phyloP scores from a whole-genome alignment of 2,888 invertebrate species.

The Agriotes lineatus region DNA sequence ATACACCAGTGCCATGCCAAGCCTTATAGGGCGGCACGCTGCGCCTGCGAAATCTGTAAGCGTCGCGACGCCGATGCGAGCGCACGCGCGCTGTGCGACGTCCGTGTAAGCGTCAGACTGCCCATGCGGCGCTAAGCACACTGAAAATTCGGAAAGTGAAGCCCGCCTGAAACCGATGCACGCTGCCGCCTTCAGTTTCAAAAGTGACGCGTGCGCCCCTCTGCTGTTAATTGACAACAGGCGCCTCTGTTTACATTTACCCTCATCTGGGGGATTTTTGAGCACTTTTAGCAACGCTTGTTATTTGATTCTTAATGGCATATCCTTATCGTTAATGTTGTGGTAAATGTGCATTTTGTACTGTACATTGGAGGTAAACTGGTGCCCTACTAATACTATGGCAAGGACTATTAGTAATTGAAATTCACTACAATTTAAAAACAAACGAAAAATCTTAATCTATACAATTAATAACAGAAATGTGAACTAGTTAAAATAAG shows the following conservation, averaged over 20 bases:
- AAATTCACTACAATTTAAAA: too few species aligned
- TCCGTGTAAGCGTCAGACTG: slow-evolving; percentile 35
- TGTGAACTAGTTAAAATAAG: too few species aligned
- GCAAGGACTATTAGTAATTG: too few species aligned
- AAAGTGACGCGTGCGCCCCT: slow-evolving; percentile 27
- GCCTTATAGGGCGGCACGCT: slow-evolving; percentile 66
- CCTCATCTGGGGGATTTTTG: too few species aligned
- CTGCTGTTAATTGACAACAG: slow-evolving; percentile 51
- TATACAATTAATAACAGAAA: too few species aligned
- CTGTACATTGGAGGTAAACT: too few species aligned
- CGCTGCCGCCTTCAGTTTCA: slow-evolving; percentile 25
- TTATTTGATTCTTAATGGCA: too few species aligned
- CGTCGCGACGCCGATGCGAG: slow-evolving; percentile 48
- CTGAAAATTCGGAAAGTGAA: slow-evolving; percentile 26
- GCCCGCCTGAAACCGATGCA: slow-evolving; percentile 25
- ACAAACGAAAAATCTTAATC: too few species aligned
- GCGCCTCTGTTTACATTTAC: slow-evolving; percentile 57
- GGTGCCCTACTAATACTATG: too few species aligned
- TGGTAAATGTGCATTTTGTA: too few species aligned
- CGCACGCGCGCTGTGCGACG: slow-evolving; percentile 47
- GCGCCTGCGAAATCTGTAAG: slow-evolving; percentile 60
- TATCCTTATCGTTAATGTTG: too few species aligned
- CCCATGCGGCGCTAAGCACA: slow-evolving; percentile 20
- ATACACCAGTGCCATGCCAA: slow-evolving; percentile 64
- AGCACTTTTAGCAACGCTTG: too few species aligned